These are phyloP conservation scores for Octodonta nipae DNA, from an alignment of 2,888 invertebrate genomes.

Conservation along the genomic window DNA sequence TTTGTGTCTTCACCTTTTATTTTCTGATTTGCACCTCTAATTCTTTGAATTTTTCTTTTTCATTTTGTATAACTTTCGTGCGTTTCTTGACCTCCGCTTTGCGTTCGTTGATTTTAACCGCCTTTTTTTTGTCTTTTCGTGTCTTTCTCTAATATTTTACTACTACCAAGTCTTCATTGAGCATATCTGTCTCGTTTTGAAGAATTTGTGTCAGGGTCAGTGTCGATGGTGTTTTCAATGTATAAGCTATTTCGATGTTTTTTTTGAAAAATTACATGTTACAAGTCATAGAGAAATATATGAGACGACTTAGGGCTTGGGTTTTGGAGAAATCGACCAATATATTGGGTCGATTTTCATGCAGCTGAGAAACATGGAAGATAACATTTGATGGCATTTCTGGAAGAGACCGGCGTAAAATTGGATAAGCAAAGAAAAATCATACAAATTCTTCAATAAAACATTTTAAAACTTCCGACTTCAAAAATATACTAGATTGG, in stretches of 20 bases:
- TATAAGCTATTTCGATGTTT: too few relatives aligned
- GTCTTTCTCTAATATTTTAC: conserved; percentile 45
- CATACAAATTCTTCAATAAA: conserved; percentile 42
- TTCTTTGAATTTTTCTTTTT: conserved; percentile 35
- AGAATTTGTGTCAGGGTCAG: too few relatives aligned
- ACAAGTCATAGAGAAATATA: too few relatives aligned
- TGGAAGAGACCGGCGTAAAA: conserved; percentile 54
- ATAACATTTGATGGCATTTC: conserved; percentile 58
- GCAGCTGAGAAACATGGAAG: conserved; percentile 71
- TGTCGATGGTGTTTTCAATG: too few relatives aligned
- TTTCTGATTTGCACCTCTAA: conserved; percentile 40
- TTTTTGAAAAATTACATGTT: too few relatives aligned
- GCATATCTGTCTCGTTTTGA: conserved; percentile 48
- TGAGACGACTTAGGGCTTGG: too few relatives aligned
- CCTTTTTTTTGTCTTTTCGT: conserved; percentile 40
- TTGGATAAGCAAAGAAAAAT: conserved; percentile 50
- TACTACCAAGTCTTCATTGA: conserved; percentile 48
- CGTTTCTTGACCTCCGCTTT: conserved; percentile 44
- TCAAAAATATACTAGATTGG: too few relatives aligned
- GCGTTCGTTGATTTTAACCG: conserved; percentile 41
- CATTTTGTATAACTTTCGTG: conserved; percentile 24
- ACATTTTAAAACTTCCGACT: conserved; percentile 40
- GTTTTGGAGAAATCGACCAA: too few relatives aligned
- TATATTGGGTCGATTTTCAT: too few relatives aligned
- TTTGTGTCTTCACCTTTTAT: conserved; percentile 7